These are phyloP conservation scores for Sander lucioperca DNA, from an alignment of 2,113 vertebrate species.

Conservation along the genomic window DNA sequence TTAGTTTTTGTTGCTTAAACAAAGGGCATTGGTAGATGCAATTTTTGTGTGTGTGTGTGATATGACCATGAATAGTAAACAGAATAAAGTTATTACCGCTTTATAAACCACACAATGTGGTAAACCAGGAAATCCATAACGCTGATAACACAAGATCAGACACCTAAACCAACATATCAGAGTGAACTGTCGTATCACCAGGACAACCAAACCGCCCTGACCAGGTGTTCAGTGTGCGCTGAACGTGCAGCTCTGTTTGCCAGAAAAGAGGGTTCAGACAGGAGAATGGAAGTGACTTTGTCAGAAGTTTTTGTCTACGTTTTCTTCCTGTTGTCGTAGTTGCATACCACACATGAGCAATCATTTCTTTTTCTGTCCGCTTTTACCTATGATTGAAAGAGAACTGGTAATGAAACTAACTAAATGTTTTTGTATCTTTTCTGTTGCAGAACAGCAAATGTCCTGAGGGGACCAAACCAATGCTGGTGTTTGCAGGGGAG, in stretches of 20 bases:
- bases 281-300: too few relatives aligned
- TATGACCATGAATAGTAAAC: too few relatives aligned
- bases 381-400: neutral
- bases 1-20: too few relatives aligned
- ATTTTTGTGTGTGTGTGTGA: too few relatives aligned
- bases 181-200: neutral
- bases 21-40: too few relatives aligned
- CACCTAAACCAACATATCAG: neutral
- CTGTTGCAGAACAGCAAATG: constrained; percentile 88
- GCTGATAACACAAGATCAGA: neutral
- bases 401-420: neutral
- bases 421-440: neutral
- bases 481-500: constrained; percentile 96
- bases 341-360: neutral
- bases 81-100: too few relatives aligned
- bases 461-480: constrained; percentile 94
- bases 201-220: neutral
- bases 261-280: too few relatives aligned
- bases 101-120: too few relatives aligned
- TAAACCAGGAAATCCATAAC: too few relatives aligned
- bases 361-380: neutral
- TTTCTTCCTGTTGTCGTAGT: neutral
- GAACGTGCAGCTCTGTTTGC: too few relatives aligned
- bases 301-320: neutral
- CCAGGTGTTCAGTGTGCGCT: neutral